These are phyloP conservation scores for Petrolisthes cinctipes DNA, from an alignment of 2,888 invertebrate species.

Conservation along the genomic window DNA sequence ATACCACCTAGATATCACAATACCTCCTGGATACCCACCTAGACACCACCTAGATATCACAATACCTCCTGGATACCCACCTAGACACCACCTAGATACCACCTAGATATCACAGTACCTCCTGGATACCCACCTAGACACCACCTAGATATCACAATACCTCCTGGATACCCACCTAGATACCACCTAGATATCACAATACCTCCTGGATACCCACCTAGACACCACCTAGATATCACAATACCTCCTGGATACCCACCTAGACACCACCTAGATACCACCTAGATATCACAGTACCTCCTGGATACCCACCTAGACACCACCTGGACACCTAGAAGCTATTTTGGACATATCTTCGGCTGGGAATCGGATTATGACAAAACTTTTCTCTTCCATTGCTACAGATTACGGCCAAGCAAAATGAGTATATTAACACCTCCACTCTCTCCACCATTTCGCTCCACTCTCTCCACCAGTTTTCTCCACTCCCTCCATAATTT, in stretches of 20 bases:
- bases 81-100: background rate
- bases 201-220: too few species aligned
- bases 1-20: background rate
- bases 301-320: background rate
- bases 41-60: background rate
- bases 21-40: too few species aligned
- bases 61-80: background rate
- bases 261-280: background rate
- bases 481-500: background rate
- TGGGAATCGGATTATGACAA: conserved; percentile 24
- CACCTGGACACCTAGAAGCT: background rate
- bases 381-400: conserved; percentile 23
- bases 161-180: too few species aligned
- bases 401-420: conserved; percentile 14
- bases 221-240: too few species aligned
- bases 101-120: too few species aligned
- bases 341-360: background rate
- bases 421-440: conserved; percentile 28
- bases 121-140: too few species aligned
- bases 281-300: background rate
- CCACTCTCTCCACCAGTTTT: background rate
- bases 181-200: background rate
- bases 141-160: too few species aligned
- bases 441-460: background rate
- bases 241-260: too few species aligned